phyloP scores from a whole-genome alignment of 2,113 vertebrate species.

The Redunca redunca region DNA sequence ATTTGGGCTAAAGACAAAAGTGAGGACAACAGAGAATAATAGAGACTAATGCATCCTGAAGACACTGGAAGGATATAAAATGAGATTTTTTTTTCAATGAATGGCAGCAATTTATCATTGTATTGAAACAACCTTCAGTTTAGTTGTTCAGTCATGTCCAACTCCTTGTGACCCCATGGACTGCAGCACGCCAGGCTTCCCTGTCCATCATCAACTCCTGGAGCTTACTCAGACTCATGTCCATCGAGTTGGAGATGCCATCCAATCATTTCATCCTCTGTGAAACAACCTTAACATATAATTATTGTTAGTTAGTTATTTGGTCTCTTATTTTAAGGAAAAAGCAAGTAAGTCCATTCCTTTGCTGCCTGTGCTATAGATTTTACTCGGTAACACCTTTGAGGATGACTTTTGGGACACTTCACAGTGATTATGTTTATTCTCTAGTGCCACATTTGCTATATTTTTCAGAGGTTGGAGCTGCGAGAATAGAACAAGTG shows the following conservation, averaged over 20 bases:
- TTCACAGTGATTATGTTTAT: conserved; percentile 28
- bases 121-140: background rate
- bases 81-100: background rate
- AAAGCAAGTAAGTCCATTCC: background rate
- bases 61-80: background rate
- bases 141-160: background rate
- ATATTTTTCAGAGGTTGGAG: conserved; percentile 36
- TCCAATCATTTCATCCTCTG: background rate
- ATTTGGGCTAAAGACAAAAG: background rate
- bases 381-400: conserved; percentile 34
- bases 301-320: background rate
- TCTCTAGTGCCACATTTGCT: conserved; percentile 44
- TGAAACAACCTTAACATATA: background rate
- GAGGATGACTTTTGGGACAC: conserved; percentile 28
- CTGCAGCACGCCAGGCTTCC: background rate
- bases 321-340: conserved; percentile 1
- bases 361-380: background rate
- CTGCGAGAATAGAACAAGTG: conserved; percentile 36
- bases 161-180: background rate
- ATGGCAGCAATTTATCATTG: background rate
- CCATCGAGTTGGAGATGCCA: background rate
- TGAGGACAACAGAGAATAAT: background rate
- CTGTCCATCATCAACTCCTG: background rate
- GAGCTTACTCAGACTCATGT: background rate
- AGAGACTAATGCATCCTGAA: background rate